phyloP scores from a whole-genome alignment of 2,888 invertebrate genomes.

The Thysanoteuthis rhombus region DNA sequence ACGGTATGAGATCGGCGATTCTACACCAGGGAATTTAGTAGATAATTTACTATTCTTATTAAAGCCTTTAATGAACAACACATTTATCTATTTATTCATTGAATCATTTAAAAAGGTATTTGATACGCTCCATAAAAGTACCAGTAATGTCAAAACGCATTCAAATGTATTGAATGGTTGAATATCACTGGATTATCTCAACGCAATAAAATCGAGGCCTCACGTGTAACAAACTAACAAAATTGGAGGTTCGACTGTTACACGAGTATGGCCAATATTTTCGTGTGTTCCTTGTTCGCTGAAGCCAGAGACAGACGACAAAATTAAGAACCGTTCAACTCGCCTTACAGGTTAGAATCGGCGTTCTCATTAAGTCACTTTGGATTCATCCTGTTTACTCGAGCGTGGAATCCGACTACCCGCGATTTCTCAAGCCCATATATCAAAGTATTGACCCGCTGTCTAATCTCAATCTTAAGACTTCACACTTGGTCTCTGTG shows the following conservation, averaged over 20 bases:
- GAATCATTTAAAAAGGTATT: too few species aligned
- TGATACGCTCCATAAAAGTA: too few species aligned
- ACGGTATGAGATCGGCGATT: too few species aligned
- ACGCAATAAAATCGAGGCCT: too few species aligned
- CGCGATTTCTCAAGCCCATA: background rate
- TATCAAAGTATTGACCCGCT: slow-evolving; percentile 12
- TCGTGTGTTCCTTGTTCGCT: background rate
- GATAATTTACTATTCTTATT: too few species aligned
- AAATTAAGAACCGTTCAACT: background rate
- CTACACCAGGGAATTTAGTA: too few species aligned
- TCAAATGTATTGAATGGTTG: too few species aligned
- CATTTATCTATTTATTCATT: too few species aligned
- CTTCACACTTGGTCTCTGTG: background rate
- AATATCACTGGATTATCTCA: too few species aligned
- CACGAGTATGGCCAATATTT: background rate
- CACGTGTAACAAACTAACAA: too few species aligned
- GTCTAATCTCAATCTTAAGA: background rate
- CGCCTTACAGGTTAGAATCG: background rate
- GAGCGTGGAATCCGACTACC: background rate
- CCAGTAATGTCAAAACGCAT: too few species aligned
- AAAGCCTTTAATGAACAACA: too few species aligned
- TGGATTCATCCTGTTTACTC: background rate
- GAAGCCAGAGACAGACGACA: background rate
- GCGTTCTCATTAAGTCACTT: background rate
- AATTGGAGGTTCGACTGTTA: background rate